Base-by-base conservation (phyloP, 92 coral and sea anemone species). In the Porites evermanni region DNA sequence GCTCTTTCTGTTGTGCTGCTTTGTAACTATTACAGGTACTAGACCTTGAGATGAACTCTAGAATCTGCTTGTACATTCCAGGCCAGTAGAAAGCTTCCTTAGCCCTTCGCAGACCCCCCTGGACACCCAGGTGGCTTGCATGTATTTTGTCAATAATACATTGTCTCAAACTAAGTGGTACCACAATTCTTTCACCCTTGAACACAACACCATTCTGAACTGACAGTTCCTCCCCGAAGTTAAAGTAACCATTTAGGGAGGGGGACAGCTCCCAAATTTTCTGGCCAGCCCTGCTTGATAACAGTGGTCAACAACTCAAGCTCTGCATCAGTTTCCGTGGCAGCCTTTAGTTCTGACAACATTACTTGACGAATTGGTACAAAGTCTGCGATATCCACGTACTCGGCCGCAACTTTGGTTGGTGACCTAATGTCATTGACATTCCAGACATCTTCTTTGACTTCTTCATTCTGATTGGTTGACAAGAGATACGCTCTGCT, bases 291-390 rank as follows among this genome's bases (percentile, higher is more conserved):
- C 56, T 47, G 4, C 60, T 53, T 73, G 19, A 38, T 73, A n/a
- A 73, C 24, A 9, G 61, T 17, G 60, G 58, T 53, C 32, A 73
- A 19, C 69, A 58, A 50, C 69, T 59, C 81, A 21, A 90, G 70
- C 51, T 81, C 89, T 80, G 53, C 79, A 70, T 85, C 93, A 20
- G 18, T 44, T 60, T 80, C 83, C 63, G 87, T 74, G 3, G 70
- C 64, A 17, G 18, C 58, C 66, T 84, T 71, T 72, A 89, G 79
- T 64, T 52, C 67, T 76, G 10, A 60, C 29, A 24, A 14, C 13
- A 83, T 70, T 64, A 67, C 26, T 50, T 69, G 58, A 56, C 83
- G 73, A 21, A 89, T 53, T 9, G 87, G 86, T 10, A 84, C 26
- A 38, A 10, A 76, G 38, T 64, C 72, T 19, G 75, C 13, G 86